These are phyloP conservation scores for Bufo gargarizans DNA, from an alignment of 2,113 vertebrate species.

Conservation along the genomic window DNA sequence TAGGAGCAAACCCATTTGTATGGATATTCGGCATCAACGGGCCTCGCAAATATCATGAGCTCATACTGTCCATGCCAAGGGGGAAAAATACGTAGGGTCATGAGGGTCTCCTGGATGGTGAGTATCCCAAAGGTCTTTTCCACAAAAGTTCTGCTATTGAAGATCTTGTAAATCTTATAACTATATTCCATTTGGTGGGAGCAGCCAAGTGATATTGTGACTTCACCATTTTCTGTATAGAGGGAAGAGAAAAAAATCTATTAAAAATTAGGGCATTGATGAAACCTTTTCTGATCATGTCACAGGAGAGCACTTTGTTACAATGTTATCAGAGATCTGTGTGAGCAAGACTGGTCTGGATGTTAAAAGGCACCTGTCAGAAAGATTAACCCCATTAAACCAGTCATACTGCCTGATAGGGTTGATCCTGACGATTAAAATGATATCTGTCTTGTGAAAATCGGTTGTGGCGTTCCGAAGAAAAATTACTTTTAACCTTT, in stretches of 20 bases:
- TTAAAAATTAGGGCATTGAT: neutral
- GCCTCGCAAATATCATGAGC: constrained; percentile 77
- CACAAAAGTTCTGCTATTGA: constrained; percentile 62
- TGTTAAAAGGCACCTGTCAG: too few species aligned
- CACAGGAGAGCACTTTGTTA: neutral
- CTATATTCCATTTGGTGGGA: constrained; percentile 71
- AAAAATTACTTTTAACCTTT: too few species aligned
- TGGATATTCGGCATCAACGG: constrained; percentile 55
- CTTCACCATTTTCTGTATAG: constrained; percentile 67
- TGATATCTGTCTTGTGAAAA: too few species aligned
- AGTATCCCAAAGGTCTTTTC: constrained; percentile 70
- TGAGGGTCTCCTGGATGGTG: constrained; percentile 64
- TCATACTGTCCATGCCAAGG: constrained; percentile 71
- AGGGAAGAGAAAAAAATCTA: neutral
- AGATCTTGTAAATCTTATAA: constrained; percentile 74
- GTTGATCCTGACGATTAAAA: too few species aligned
- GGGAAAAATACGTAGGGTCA: constrained; percentile 75
- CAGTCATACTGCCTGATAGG: too few species aligned
- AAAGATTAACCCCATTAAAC: too few species aligned
- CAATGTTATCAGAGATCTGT: neutral
- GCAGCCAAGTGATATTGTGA: constrained; percentile 71
- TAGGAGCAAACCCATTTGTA: constrained; percentile 80
- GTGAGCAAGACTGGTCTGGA: too few species aligned
- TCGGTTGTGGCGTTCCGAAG: too few species aligned
- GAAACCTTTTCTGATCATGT: neutral